phyloP scores from a whole-genome alignment of 2,888 invertebrate genomes.

The Ornithoptera priamus region DNA sequence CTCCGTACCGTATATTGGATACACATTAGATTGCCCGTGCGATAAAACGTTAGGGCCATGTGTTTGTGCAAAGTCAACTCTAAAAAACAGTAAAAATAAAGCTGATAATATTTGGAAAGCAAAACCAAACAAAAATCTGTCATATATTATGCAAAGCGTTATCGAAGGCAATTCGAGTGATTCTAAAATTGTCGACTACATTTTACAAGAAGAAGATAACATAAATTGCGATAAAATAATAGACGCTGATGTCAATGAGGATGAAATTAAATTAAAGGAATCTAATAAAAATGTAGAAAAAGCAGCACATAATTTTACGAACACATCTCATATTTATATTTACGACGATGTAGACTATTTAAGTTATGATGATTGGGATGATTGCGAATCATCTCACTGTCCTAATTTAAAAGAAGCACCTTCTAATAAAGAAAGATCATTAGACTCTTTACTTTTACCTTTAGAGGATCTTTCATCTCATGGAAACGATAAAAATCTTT shows the following conservation, averaged over 20 bases:
- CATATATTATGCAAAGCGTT: constrained; percentile 52
- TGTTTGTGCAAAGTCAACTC: constrained; percentile 52
- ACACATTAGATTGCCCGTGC: constrained; percentile 58
- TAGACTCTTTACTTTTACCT: constrained; percentile 45
- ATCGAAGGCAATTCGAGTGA: constrained; percentile 24
- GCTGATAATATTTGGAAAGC: constrained; percentile 49
- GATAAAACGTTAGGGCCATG: constrained; percentile 48
- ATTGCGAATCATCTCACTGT: constrained; percentile 32
- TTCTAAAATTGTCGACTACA: constrained; percentile 3
- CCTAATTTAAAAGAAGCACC: constrained; percentile 32
- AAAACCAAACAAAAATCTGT: constrained; percentile 42
- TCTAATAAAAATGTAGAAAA: constrained; percentile 37
- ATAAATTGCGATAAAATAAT: constrained; percentile 13
- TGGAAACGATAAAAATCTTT: constrained; percentile 32
- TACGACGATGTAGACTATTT: constrained; percentile 31
- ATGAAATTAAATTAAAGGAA: constrained; percentile 45
- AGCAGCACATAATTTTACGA: constrained; percentile 12
- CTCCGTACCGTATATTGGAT: constrained; percentile 50
- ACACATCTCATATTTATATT: constrained; percentile 33
- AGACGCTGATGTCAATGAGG: constrained; percentile 28
- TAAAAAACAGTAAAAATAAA: constrained; percentile 41
- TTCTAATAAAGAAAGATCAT: constrained; percentile 37
- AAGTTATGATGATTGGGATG: constrained; percentile 40
- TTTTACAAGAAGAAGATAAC: constrained; percentile 1
- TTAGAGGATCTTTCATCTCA: constrained; percentile 33